Percentiles rank a stretch among this genome's conserved stretches.
Evolutionary conservation across 1,140 invertebrate species (phyloP).

Genomic region (Meloidogyne exigua): DNA sequence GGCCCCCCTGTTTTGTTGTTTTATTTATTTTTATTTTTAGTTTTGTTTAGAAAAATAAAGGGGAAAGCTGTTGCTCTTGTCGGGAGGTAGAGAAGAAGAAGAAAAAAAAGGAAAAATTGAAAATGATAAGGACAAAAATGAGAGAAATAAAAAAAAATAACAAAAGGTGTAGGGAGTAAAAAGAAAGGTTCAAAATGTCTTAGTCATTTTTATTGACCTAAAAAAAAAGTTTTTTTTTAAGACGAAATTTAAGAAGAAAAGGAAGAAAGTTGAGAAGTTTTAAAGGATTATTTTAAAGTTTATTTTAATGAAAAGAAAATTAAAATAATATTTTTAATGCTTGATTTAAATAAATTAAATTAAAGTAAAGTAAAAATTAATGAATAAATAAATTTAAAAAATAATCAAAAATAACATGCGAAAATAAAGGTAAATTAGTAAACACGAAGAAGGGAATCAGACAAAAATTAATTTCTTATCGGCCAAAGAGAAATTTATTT

Average conservation of each 20-base stretch:
- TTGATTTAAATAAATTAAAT: too few species aligned
- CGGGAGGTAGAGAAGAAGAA: too few species aligned
- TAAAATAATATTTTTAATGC: too few species aligned
- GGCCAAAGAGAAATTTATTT: not conserved
- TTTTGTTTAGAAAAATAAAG: too few species aligned
- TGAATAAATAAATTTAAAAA: too few species aligned
- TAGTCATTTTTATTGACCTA: not conserved
- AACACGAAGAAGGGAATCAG: not conserved
- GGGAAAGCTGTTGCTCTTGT: too few species aligned
- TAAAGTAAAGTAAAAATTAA: too few species aligned
- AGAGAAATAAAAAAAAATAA: not conserved
- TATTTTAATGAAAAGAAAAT: not conserved
- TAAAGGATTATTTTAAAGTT: not conserved
- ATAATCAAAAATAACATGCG: not conserved
- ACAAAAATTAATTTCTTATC: not conserved
- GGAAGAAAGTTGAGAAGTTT: not conserved
- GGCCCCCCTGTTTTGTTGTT: too few species aligned
- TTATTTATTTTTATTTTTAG: too few species aligned
- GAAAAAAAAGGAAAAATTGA: not conserved
- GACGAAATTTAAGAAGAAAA: not conserved
- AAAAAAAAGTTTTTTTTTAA: not conserved
- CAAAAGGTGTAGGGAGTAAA: not conserved
- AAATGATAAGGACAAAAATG: not conserved
- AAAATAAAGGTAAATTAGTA: not conserved
- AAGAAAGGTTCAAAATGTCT: not conserved